Percentiles rank a stretch among this genome's conserved stretches.
Evolutionary conservation across 2,888 invertebrate genomes (phyloP).

Genomic region (Gasteruption jaculator): DNA sequence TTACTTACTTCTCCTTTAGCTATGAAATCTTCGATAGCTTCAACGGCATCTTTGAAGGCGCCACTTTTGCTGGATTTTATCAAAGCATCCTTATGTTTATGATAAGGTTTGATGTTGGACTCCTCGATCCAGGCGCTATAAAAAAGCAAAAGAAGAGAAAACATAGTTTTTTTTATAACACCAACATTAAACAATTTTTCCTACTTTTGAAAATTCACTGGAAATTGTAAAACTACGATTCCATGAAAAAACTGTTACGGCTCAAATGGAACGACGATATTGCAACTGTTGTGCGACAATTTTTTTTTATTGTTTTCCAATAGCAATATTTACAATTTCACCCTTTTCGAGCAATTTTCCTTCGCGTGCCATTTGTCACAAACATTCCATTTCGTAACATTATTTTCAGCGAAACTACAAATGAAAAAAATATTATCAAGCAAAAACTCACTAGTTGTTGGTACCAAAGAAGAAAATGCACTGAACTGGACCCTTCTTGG

Average conservation of each 20-base stretch:
- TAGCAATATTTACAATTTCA: too few relatives aligned
- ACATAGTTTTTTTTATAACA: slow-evolving; percentile 16
- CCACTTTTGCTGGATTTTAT: slow-evolving; percentile 70
- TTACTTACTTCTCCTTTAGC: slow-evolving; percentile 63
- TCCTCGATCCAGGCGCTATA: slow-evolving; percentile 88
- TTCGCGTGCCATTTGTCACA: too few relatives aligned
- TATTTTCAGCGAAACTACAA: not conserved
- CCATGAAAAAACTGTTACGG: too few relatives aligned
- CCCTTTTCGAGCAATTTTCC: too few relatives aligned
- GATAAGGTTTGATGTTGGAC: slow-evolving; percentile 76
- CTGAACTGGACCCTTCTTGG: slow-evolving; percentile 67
- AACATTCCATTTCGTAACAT: too few relatives aligned
- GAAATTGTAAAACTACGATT: slow-evolving; percentile 3
- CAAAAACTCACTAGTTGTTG: slow-evolving; percentile 84
- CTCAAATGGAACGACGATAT: too few relatives aligned
- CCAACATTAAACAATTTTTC: slow-evolving; percentile 3
- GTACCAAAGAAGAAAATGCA: slow-evolving; percentile 94
- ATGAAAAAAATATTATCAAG: too few relatives aligned
- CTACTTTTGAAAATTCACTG: slow-evolving; percentile 4
- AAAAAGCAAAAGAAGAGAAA: slow-evolving; percentile 23
- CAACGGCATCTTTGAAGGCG: slow-evolving; percentile 74
- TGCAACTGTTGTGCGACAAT: too few relatives aligned
- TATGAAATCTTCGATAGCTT: slow-evolving; percentile 76
- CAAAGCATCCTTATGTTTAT: slow-evolving; percentile 73
- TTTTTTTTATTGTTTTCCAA: too few relatives aligned